Evolutionary conservation across 2,113 vertebrate species (phyloP), one percentile per base, ranked within the genome.

Genomic region (Dendrocopos noguchii): DNA sequence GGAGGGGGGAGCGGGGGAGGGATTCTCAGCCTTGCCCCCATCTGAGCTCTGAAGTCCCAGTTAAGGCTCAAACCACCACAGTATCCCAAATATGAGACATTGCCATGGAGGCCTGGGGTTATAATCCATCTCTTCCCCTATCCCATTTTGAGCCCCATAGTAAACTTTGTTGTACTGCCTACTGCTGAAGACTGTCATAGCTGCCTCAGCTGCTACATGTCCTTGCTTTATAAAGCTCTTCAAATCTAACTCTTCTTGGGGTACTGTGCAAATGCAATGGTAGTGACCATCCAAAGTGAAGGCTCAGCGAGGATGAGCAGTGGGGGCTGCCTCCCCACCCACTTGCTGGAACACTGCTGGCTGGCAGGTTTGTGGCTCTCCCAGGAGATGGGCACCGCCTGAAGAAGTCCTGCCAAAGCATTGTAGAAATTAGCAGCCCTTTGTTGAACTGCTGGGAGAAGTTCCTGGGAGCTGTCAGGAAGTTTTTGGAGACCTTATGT

Each of bases 281-380:
- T 16, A 34, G 18, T 42, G 47, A 47, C 22, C 1, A 0, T 61
- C 22, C 50, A 50, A 56, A 79, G 60, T 0, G 1, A 22, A 67
- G 12, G 11, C 2, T 63, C 33, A 25, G 15, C 0, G 12, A 55
- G 60, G 28, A 15, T 64, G 57, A 67, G 25, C 18, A 28, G 13
- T 71, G 56, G 12, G 29, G 21, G 19, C 22, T 68, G 10, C 50
- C 50, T 79, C 68, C 31, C 24, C 28, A 33, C 14, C 15, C 1
- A 1, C 46, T 22, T 42, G 31, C 22, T 3, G 2, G 42, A 52
- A 27, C 24, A 46, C 15, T 0, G 2, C 46, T 3, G 2, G 3
- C 73, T 63, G 52, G 10, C n/a, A 60, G 63, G 19, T 7, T 52
- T 34, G 4, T 61, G 9, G 19, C 47, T 72, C 18, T 13, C 6